phyloP scores from a whole-genome alignment of 2,113 vertebrate species.

The Platycercus adscitus region DNA sequence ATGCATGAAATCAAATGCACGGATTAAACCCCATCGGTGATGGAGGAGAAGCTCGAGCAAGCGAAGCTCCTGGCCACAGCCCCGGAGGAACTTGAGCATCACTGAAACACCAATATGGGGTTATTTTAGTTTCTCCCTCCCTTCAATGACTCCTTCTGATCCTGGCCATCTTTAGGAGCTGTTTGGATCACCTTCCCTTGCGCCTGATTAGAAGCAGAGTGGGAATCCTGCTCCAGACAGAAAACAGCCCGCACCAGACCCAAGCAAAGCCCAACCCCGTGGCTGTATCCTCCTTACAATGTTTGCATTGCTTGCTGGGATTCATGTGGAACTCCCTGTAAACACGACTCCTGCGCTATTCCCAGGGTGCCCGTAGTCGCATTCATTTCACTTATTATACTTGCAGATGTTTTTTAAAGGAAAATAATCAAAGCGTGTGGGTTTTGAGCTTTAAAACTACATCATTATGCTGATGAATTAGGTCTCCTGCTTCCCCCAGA shows the following conservation, averaged over 20 bases:
- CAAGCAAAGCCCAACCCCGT: neutral
- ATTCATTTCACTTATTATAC: neutral
- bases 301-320: neutral
- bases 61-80: neutral
- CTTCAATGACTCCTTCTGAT: neutral
- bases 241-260: neutral
- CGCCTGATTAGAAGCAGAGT: neutral
- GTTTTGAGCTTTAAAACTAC: neutral
- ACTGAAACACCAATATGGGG: neutral
- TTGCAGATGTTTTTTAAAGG: neutral
- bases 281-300: neutral
- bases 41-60: neutral
- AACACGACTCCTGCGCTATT: neutral
- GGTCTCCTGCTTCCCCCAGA: neutral
- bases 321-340: neutral
- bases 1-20: neutral
- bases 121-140: neutral
- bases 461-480: neutral
- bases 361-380: neutral
- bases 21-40: rapidly evolving
- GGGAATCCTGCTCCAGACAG: neutral
- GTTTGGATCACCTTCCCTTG: neutral
- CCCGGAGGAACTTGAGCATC: neutral
- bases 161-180: neutral
- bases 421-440: neutral